Evolutionary conservation across 2,797 vertebrate genomes (phyloP), one percentile per base, ranked within the genome.

Genomic region (Thaleichthys pacificus): DNA sequence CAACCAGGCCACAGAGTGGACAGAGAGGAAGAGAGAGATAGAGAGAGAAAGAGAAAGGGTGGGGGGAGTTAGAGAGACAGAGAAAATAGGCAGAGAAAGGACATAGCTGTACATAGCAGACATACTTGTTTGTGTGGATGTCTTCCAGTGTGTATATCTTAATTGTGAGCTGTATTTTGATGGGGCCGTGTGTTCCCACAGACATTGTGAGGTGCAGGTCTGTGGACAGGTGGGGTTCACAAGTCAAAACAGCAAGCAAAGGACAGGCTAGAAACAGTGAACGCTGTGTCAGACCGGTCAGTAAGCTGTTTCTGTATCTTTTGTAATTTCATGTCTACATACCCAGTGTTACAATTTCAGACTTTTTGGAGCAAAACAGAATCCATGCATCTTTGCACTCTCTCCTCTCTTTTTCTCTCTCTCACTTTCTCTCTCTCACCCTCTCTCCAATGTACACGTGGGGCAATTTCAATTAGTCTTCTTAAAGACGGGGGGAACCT

Each of bases 1-100:
- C 82, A 81, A 76, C 68, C 77, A n/a, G 71, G 68, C 77, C 79
- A 14, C 61, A 54, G 77, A 81, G 76, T 74, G 83, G 78, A 79
- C 74, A 24, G 17, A 24, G 17, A 68, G 75, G 71, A 76, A 77
- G 78, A 72, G 57, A 68, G 70, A 19, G 71, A 38, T 9, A 42
- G 76, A 77, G 72, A 79, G 79, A 79, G 79, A 83, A 69, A 58
- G 49, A 74, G 12, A 63, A 21, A 28, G 28, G 30, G 28, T 57
- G 51, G 19, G 28, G 28, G 28, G 28, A 30, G 28, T 30, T 30
- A 77, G 79, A 74, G 57, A 68, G 69, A 19, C 68, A 47, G 8
- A 42, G 38, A 11, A 56, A 8, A 28, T 22, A 61, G 64, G 3
- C 12, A 26, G 14, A 21, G 17, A 61, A 74, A 87, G 77, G 76